Percentiles rank a stretch among this genome's conserved stretches.
These are phyloP conservation scores for Erpobdella octoculata DNA, from an alignment of 2,888 invertebrate genomes.

Conservation along the genomic window DNA sequence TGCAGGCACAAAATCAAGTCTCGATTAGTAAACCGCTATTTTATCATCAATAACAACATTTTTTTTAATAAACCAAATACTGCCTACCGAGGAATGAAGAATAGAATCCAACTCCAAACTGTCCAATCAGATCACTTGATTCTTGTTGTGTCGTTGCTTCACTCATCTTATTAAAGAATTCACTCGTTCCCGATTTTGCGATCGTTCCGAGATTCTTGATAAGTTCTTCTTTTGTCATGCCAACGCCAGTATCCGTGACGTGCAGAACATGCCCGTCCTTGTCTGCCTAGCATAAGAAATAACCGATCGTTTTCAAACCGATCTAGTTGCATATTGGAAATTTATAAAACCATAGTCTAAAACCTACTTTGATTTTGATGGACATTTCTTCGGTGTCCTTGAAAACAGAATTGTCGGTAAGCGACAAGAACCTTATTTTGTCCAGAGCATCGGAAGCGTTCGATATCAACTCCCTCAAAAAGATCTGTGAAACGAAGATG, in stretches of 20 bases:
- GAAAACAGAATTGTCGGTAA: conserved; percentile 76
- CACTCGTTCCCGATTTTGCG: conserved; percentile 92
- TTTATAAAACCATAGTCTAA: conserved; percentile 5
- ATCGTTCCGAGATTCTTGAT: conserved; percentile 94
- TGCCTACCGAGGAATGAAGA: conserved; percentile 76
- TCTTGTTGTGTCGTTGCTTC: conserved; percentile 55
- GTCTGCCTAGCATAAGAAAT: conserved; percentile 60
- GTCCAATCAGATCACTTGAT: conserved; percentile 94
- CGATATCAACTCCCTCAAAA: conserved; percentile 91
- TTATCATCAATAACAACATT: background rate
- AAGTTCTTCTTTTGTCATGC: conserved; percentile 89
- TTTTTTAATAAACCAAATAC: no score
- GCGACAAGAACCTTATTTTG: conserved; percentile 84
- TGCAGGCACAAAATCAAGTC: no score
- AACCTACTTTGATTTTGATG: conserved; percentile 69
- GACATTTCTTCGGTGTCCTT: conserved; percentile 71
- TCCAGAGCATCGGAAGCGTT: conserved; percentile 98
- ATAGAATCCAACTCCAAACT: conserved; percentile 99
- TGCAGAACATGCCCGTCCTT: conserved; percentile 82
- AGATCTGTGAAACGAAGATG: conserved; percentile 62
- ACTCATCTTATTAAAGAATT: conserved; percentile 81
- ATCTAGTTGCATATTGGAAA: background rate
- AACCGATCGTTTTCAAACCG: background rate
- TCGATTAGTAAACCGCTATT: no score
- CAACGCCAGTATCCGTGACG: conserved; percentile 91